Evolutionary conservation across 2,888 invertebrate species (phyloP).

Genomic region (Drosophila monieri): DNA sequence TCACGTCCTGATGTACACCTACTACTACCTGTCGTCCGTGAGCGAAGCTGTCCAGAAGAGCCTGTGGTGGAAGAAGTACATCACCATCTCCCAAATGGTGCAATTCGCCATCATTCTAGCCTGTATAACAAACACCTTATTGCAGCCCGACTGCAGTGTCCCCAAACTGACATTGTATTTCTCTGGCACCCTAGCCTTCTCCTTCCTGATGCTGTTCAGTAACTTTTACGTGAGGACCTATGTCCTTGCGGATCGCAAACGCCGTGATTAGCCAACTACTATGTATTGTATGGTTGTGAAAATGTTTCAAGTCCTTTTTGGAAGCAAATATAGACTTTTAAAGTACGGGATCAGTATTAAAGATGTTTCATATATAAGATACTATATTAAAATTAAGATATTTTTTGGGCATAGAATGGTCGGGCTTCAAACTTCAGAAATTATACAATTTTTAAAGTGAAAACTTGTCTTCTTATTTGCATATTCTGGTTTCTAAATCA

Average conservation of each 20-base stretch:
- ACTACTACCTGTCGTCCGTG: not conserved
- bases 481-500: no score
- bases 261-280: not conserved
- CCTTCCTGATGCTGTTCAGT: not conserved
- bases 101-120: not conserved
- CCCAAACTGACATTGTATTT: not conserved
- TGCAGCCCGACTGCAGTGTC: not conserved
- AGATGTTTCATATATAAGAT: not conserved
- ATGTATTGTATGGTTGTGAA: not conserved
- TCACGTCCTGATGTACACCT: not conserved
- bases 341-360: not conserved
- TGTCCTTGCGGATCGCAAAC: not conserved
- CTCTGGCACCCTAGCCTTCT: not conserved
- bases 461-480: no score
- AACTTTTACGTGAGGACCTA: not conserved
- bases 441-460: no score
- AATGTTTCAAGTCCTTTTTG: not conserved
- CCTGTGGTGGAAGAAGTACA: constrained; percentile 6
- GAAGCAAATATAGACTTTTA: not conserved
- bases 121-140: not conserved
- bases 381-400: no score
- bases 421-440: no score
- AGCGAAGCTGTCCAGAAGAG: not conserved
- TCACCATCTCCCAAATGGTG: not conserved
- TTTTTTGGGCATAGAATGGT: no score